Evolutionary conservation across 2,888 invertebrate genomes (phyloP).

Genomic region (Euphydryas editha): DNA sequence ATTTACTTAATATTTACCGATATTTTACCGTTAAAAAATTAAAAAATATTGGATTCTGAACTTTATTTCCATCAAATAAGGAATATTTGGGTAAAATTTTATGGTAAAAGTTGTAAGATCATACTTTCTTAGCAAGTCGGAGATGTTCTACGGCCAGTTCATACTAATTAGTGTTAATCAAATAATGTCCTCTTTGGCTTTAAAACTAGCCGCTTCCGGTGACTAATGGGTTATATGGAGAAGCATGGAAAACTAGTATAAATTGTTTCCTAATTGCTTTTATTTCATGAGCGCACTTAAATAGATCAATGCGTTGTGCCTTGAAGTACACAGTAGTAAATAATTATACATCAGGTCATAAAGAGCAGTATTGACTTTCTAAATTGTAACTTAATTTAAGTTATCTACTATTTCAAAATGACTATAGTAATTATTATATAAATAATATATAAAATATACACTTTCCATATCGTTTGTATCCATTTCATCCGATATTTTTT

Average conservation of each 20-base stretch:
- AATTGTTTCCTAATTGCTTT: background rate
- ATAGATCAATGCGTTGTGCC: conserved; percentile 9
- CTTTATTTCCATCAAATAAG: conserved; percentile 46
- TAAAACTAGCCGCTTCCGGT: conserved; percentile 61
- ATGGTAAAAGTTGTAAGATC: conserved; percentile 42
- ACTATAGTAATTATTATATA: too few relatives aligned
- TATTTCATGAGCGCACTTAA: background rate
- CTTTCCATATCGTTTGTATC: too few relatives aligned
- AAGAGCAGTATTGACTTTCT: too few relatives aligned
- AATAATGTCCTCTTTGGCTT: conserved; percentile 73
- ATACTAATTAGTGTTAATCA: conserved; percentile 80
- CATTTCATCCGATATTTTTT: too few relatives aligned
- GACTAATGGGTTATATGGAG: conserved; percentile 47
- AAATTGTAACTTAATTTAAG: too few relatives aligned
- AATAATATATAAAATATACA: too few relatives aligned
- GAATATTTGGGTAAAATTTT: conserved; percentile 19
- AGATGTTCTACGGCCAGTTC: conserved; percentile 49
- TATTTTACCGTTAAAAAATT: conserved; percentile 36
- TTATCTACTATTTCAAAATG: too few relatives aligned
- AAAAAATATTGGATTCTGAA: conserved; percentile 36
- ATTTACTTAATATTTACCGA: conserved; percentile 51
- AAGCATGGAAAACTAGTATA: conserved; percentile 24
- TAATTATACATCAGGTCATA: too few relatives aligned
- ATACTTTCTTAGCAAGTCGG: conserved; percentile 64
- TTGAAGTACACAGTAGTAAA: too few relatives aligned